Evolutionary conservation across 2,888 invertebrate species (phyloP), one percentile per base, ranked within the genome.

Genomic region (Amphiduros pacificus): DNA sequence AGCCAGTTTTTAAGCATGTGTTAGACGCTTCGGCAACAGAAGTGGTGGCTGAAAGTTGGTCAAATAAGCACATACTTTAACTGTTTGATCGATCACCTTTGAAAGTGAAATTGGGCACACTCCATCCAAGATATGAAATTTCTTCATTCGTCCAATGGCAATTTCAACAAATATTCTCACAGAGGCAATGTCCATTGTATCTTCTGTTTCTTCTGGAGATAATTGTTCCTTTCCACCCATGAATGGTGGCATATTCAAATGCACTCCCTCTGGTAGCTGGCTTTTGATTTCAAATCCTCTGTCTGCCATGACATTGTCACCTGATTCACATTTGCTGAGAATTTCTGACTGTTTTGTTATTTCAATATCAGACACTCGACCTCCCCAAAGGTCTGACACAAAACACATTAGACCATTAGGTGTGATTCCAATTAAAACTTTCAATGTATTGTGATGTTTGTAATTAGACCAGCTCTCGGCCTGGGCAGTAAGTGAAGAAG

Each of bases 221-320:
- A 65, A 60, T 44, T 55, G 48, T 14, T 1, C 27, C n/a, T 55
- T 32, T 31, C n/a, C 29, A 17, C 26, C 9, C 20, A 60, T 41
- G 29, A 65, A 59, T 48, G 67, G 67, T 6, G 66, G 69, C 9
- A 68, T 61, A 17, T 64, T 64, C 1, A 70, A 20, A 11, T 51
- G 27, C 24, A 63, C 32, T 1, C 56, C 55, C 48, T 24, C 49
- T 26, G 63, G 55, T n/a, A 64, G 57, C 20, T 65, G 31, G 36
- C 68, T 66, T 2, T 55, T 11, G 14, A 67, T 65, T 26, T 55
- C 14, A 56, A 71, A 69, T 1, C 66, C 68, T 27, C 65, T 69
- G 32, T 71, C 69, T 3, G 63, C 68, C 67, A 70, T 70, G 0
- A 70, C 62, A 24, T 59, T 59, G 51, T 70, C 68, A n/a, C 67